A percentile compares a stretch with the other conserved stretches of the same genome.
Evolutionary conservation across 2,888 invertebrate genomes (phyloP).

Genomic region (Phalera bucephala): DNA sequence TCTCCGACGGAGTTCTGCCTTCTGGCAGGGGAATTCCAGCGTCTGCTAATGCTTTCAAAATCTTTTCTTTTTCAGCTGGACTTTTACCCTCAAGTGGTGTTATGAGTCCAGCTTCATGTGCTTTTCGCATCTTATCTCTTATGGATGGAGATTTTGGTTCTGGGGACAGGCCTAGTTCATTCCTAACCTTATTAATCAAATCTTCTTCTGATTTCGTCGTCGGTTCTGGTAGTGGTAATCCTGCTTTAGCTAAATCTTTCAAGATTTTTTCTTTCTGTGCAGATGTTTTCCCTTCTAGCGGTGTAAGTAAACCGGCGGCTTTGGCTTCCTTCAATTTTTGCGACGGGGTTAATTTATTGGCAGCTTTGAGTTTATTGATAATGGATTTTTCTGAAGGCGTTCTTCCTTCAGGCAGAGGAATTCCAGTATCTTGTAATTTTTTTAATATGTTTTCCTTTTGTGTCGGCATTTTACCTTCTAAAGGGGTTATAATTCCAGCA

Average conservation of each 20-base stretch:
- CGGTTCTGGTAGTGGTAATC: slow-evolving; percentile 39
- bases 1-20: slow-evolving; percentile 38
- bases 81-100: slow-evolving; percentile 37
- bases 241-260: slow-evolving; percentile 28
- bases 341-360: slow-evolving; percentile 7
- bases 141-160: slow-evolving; percentile 27
- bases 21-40: slow-evolving; percentile 33
- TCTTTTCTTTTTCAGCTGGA: slow-evolving; percentile 34
- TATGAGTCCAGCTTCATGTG: slow-evolving; percentile 27
- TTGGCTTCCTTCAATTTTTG: slow-evolving; percentile 31
- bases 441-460: too few relatives aligned
- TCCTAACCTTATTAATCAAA: slow-evolving; percentile 30
- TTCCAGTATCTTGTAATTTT: too few relatives aligned
- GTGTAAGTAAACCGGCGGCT: slow-evolving; percentile 34
- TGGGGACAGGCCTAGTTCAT: slow-evolving; percentile 35
- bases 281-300: slow-evolving; percentile 32
- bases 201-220: slow-evolving; percentile 40
- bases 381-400: slow-evolving; percentile 17
- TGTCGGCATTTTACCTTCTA: too few relatives aligned
- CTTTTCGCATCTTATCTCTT: slow-evolving; percentile 24
- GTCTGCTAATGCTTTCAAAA: slow-evolving; percentile 27
- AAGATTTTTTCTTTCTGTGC: slow-evolving; percentile 36
- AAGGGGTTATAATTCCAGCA: too few relatives aligned
- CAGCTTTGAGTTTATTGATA: slow-evolving; percentile 19
- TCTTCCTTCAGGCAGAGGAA: too few relatives aligned